These are phyloP conservation scores for Lordiphosa andalusiaca DNA, from an alignment of 2,888 invertebrate genomes.

Conservation along the genomic window DNA sequence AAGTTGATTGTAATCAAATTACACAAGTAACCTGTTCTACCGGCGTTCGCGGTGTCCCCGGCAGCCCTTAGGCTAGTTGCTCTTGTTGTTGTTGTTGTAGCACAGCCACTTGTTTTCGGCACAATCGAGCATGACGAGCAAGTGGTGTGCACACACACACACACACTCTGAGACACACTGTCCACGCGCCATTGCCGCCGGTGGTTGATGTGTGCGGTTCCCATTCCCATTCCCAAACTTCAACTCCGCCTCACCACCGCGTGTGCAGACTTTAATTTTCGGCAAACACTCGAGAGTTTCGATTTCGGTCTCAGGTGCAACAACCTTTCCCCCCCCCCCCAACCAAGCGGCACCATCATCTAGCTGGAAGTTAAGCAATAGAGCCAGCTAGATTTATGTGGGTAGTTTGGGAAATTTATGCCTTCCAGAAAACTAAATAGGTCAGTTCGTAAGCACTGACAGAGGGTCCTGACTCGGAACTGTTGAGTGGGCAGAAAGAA, in stretches of 20 bases:
- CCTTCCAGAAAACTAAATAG: too few species aligned
- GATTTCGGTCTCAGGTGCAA: conserved; percentile 33
- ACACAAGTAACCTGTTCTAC: conserved; percentile 76
- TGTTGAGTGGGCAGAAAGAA: too few species aligned
- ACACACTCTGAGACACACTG: conserved; percentile 44
- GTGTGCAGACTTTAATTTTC: conserved; percentile 62
- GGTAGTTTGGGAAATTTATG: too few species aligned
- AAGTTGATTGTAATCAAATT: conserved; percentile 78
- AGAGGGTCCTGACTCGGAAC: too few species aligned
- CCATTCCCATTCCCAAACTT: conserved; percentile 12
- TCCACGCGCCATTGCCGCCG: conserved; percentile 59
- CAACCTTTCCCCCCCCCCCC: conserved; percentile 4
- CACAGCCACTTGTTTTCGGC: conserved; percentile 66
- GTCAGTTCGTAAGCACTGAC: too few species aligned
- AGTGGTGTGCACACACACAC: conserved; percentile 9
- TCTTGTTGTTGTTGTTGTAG: conserved; percentile 36
- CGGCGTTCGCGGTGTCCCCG: conserved; percentile 15
- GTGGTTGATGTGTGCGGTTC: conserved; percentile 58
- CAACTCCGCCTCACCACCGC: conserved; percentile 12
- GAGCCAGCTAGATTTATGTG: not conserved
- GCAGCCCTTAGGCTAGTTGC: conserved; percentile 22
- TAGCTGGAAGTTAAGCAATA: too few species aligned
- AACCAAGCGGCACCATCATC: too few species aligned
- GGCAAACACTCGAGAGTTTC: conserved; percentile 29
- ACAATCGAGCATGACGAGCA: conserved; percentile 73